Evolutionary conservation across 2,113 vertebrate species (phyloP), one percentile per base, ranked within the genome.

Genomic region (Vireo altiloquus): DNA sequence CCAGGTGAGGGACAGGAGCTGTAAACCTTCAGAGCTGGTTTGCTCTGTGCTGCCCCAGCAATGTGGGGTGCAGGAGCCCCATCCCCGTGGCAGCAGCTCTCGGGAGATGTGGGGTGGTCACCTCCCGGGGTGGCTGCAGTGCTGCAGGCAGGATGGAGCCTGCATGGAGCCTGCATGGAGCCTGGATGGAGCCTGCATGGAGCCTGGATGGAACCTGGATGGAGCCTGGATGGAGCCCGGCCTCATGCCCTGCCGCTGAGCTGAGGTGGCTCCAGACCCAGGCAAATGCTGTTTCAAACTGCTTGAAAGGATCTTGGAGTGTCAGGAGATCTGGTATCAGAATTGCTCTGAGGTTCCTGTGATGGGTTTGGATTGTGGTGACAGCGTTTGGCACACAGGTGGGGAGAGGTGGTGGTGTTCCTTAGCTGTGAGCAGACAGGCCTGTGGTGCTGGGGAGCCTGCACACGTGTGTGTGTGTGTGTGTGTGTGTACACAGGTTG

Each of bases 401-500:
- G 2, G 0, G 1, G 25, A 14, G 2, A 1, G 2, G 31, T 24
- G 42, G 1, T 49, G 76, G 17, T 1, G 12, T 25, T 63, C 10
- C 4, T 33, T 9, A 42, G 52, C 52, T 42, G 69, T 3, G 15
- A 64, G 87, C 82, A 44, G 56, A 15, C 64, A 27, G 49, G n/a
- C 24, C 37, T 12, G 44, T 1, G 12, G 13, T 17, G 2, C 22
- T 28, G 8, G 50, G 54, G 46, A 44, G 52, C 12, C 3, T 27
- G 50, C 7, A 9, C 24, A 1, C 3, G 13, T 13, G 13, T 22
- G 30, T 18, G 10, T 53, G 80, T 25, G n/a, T 12, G 7, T 46
- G 80, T 18, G 10, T 53, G 80, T 25, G n/a, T 12, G 7, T 46
- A n/a, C n/a, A n/a, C n/a, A n/a, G n/a, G 80, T 39, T 39, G 12